Percentiles rank a stretch among this genome's conserved stretches.
Evolutionary conservation across 1,140 invertebrate genomes (phyloP).

Genomic region (Drosophila burlai): DNA sequence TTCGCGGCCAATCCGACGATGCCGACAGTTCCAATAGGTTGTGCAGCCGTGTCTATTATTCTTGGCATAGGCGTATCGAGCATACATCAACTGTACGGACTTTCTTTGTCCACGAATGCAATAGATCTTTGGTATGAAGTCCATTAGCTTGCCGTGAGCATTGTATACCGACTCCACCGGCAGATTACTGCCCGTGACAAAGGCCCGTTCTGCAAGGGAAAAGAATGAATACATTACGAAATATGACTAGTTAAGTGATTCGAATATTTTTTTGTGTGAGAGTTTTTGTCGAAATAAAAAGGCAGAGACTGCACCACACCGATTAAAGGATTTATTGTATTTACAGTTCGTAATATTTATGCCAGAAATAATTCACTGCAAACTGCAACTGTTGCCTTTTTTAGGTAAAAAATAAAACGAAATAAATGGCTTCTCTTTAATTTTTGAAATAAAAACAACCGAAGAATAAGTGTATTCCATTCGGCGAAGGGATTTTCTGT

Average conservation of each 20-base stretch:
- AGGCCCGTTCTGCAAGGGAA: slow-evolving; percentile 31
- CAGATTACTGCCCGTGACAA: slow-evolving; percentile 1
- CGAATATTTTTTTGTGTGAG: too few species aligned
- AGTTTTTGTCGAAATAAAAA: slow-evolving; percentile 20
- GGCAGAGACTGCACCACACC: neutral
- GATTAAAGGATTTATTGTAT: slow-evolving; percentile 2
- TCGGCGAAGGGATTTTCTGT: neutral
- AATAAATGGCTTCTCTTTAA: neutral
- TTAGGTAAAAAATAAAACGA: neutral
- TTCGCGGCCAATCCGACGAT: slow-evolving; percentile 36
- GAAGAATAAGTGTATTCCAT: neutral
- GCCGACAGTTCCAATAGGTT: slow-evolving; percentile 80
- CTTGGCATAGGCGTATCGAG: slow-evolving; percentile 65
- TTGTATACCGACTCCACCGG: slow-evolving; percentile 26
- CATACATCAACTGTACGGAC: slow-evolving; percentile 58
- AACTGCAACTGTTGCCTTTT: neutral
- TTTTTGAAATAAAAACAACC: neutral
- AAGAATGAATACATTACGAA: slow-evolving; percentile 13
- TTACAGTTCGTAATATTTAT: neutral
- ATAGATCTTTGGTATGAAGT: slow-evolving; percentile 9
- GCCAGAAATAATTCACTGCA: neutral
- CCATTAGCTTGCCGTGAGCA: slow-evolving; percentile 6
- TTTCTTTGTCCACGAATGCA: slow-evolving; percentile 75
- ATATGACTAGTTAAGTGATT: neutral
- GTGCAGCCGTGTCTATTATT: slow-evolving; percentile 63